Evolutionary conservation across 2,113 vertebrate species (phyloP).

Genomic region (Grammomys surdaster): DNA sequence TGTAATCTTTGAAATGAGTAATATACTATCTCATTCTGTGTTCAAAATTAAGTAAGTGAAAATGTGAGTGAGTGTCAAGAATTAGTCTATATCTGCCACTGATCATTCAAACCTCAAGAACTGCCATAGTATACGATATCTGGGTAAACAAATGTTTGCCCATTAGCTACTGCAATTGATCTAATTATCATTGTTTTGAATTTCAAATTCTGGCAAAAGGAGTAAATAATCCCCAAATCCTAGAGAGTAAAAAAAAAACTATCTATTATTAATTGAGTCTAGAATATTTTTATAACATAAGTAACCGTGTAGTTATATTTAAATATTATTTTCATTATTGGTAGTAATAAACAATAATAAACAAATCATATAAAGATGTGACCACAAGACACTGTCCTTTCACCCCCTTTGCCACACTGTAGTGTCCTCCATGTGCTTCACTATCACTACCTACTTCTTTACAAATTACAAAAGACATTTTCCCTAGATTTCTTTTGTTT

Average conservation of each 20-base stretch:
- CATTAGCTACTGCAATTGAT: background rate
- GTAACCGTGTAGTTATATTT: background rate
- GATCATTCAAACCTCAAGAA: background rate
- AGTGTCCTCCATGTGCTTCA: background rate
- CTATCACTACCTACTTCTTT: background rate
- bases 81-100: background rate
- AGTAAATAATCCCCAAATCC: background rate
- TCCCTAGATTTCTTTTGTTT: background rate
- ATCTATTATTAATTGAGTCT: background rate
- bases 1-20: background rate
- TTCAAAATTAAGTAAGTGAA: background rate
- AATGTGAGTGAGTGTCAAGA: background rate
- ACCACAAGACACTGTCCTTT: background rate
- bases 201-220: background rate
- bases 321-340: slow-evolving; percentile 6
- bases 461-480: background rate
- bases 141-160: background rate
- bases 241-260: background rate
- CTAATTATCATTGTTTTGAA: background rate
- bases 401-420: background rate
- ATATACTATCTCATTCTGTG: background rate
- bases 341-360: background rate
- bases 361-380: background rate
- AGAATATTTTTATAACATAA: background rate
- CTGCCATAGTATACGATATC: background rate